These are phyloP conservation scores for Drosophila subquinaria DNA, from an alignment of 2,888 invertebrate genomes.

Conservation along the genomic window DNA sequence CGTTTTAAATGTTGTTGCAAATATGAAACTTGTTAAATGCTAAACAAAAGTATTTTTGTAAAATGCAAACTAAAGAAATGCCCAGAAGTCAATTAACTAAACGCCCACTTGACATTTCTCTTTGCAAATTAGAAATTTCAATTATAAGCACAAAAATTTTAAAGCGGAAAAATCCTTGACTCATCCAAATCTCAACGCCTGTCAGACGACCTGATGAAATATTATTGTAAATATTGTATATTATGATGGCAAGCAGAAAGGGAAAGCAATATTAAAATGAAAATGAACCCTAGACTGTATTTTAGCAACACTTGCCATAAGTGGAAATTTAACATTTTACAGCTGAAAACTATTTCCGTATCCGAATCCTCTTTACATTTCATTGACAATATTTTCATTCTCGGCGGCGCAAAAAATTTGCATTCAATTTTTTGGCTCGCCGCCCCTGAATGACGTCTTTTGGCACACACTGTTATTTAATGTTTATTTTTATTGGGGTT, in stretches of 20 bases:
- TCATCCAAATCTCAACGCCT: conserved; percentile 31
- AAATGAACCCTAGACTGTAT: not conserved
- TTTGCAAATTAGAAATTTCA: too few species aligned
- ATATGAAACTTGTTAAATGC: not conserved
- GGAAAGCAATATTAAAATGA: not conserved
- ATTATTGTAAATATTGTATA: conserved; percentile 35
- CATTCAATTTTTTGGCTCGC: conserved; percentile 50
- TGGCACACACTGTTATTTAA: conserved; percentile 51
- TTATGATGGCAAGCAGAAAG: not conserved
- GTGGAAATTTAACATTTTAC: conserved; percentile 43
- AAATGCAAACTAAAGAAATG: not conserved
- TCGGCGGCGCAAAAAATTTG: conserved; percentile 15
- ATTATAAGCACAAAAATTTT: not conserved
- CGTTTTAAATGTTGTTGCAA: not conserved
- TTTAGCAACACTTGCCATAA: conserved; percentile 31
- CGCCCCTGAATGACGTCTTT: conserved; percentile 58
- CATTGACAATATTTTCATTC: conserved; percentile 53
- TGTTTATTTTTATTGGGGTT: conserved; percentile 49
- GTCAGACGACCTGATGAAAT: conserved; percentile 35
- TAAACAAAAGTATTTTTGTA: not conserved
- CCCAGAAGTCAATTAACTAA: conserved; percentile 33
- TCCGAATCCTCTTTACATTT: conserved; percentile 22
- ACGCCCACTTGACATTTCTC: conserved; percentile 6
- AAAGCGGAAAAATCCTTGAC: conserved; percentile 28
- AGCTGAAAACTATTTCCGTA: conserved; percentile 29